Base-by-base conservation (phyloP, 2,888 invertebrate species). In the Eristalis pertinax region DNA sequence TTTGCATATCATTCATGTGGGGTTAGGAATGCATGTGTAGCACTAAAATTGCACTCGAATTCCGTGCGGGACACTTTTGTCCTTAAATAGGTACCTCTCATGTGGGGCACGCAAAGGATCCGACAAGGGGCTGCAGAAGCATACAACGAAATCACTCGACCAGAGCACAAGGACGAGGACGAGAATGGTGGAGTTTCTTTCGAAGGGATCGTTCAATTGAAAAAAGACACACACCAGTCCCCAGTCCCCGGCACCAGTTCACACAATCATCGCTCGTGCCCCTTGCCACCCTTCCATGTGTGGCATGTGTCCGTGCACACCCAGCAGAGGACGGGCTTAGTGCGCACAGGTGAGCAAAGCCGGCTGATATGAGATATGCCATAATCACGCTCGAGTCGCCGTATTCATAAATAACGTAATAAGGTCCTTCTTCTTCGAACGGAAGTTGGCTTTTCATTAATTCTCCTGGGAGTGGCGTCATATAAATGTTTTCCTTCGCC, bases 381-480 rank as follows among this genome's bases (percentile, higher is more conserved):
- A 63, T 63, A 76, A 77, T 72, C 63, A 77, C 50, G 63, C 65
- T 43, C 73, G 35, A 41, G 73, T 80, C 35, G 32, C 56, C 67
- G 63, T 50, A 58, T 70, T 79, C 79, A 74, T 84, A 70, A 84
- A 77, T 77, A 77, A 77, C 43, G 63, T 56, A 84, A 74, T 65
- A 79, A 74, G 65, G 84, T 62, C 74, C 74, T 58, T 60, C 74
- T 58, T 60, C 43, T 58, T 43, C 58, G 73, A 43, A 78, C 63
- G 68, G 70, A 79, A 79, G 74, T 74, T 50, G 63, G 67, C 77
- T 69, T 69, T 63, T 19, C 22, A 69, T 64, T 56, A 63, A 70
- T 64, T 77, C 69, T 29, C 69, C 22, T 19, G 69, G 26, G 69
- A 63, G 32, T 38, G 69, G 24, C 32, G 50, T 68, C 41, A 69